Evolutionary conservation across 2,113 vertebrate species (phyloP), one percentile per base, ranked within the genome.

Genomic region (Toxostoma redivivum): DNA sequence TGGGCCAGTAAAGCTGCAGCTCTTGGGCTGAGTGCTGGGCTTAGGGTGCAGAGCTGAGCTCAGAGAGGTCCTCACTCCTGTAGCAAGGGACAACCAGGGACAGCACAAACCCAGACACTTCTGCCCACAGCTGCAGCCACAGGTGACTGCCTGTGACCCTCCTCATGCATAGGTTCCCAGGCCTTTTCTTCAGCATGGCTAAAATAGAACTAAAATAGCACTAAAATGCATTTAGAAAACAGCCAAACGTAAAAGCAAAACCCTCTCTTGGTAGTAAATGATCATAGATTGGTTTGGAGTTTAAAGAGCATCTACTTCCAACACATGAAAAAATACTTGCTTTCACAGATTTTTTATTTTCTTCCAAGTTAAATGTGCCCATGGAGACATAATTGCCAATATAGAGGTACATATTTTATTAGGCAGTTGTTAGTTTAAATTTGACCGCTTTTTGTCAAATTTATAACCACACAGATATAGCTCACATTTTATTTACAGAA

Each of bases 401-500:
- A 77, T 22, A 78, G 5, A 71, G 58, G 37, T n/a, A 42, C 0
- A 0, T 76, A 86, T 86, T 81, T 86, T 90, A 94, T 97, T 97
- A 93, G 96, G 93, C 66, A 74, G 87, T 85, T 94, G 93, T 86
- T 91, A 97, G 74, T 96, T 98, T 94, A 97, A 96, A 96, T 94
- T 95, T 82, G 54, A 65, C 64, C 65, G 60, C 53, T 83, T 97
- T 96, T 96, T 85, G 88, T 96, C 91, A 89, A 97, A 97, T 98
- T 97, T 96, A 96, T 97, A 94, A 93, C 67, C 86, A 65, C 27
- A 24, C 56, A 96, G 88, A 95, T 96, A 80, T 24, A 92, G 82
- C 82, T 93, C 17, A 1, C 88, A 94, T 96, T 98, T 97, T 98
- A 98, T 98, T 98, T 98, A 98, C 97, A 96, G 97, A 97, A 97